Conservation (phyloP, 2,797 vertebrate genomes). For the Betta splendens region DNA sequence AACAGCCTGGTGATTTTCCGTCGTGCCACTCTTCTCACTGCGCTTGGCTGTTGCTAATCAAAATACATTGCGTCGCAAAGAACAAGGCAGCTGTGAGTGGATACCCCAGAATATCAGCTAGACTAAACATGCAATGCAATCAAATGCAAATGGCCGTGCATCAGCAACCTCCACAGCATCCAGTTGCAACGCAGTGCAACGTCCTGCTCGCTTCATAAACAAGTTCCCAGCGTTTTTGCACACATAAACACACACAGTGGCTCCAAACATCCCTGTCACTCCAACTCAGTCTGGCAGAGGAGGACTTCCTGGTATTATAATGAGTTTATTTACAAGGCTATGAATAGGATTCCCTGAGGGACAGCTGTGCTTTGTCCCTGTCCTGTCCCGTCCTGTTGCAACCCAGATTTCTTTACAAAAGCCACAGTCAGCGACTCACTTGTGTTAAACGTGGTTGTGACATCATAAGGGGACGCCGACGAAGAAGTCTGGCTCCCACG, state of each 20-base stretch:
- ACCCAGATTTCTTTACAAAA: constrained; percentile 38
- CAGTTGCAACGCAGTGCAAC: neutral
- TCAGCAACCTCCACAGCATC: neutral
- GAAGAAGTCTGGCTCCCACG: constrained; percentile 10
- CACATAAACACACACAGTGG: constrained; percentile 28
- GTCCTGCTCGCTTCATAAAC: neutral
- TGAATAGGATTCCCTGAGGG: constrained; percentile 64
- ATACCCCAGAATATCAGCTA: too few relatives aligned
- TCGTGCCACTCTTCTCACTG: neutral
- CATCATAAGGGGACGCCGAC: constrained; percentile 14
- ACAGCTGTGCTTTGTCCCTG: constrained; percentile 46
- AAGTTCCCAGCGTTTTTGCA: constrained; percentile 24
- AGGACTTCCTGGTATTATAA: constrained; percentile 72
- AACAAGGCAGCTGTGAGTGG: neutral
- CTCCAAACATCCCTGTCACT: constrained; percentile 35
- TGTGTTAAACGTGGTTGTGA: constrained; percentile 9
- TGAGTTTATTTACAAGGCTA: constrained; percentile 74
- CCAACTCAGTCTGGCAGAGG: constrained; percentile 45
- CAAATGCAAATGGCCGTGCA: neutral
- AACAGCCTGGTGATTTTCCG: constrained; percentile 22
- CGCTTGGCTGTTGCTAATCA: constrained; percentile 2
- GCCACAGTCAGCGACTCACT: neutral
- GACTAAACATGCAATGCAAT: neutral
- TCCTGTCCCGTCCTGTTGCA: constrained; percentile 32
- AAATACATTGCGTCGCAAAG: constrained; percentile 5